Percentiles rank a stretch among this genome's conserved stretches.
phyloP scores from a whole-genome alignment of 2,888 invertebrate species.

The Lutraria lutraria region DNA sequence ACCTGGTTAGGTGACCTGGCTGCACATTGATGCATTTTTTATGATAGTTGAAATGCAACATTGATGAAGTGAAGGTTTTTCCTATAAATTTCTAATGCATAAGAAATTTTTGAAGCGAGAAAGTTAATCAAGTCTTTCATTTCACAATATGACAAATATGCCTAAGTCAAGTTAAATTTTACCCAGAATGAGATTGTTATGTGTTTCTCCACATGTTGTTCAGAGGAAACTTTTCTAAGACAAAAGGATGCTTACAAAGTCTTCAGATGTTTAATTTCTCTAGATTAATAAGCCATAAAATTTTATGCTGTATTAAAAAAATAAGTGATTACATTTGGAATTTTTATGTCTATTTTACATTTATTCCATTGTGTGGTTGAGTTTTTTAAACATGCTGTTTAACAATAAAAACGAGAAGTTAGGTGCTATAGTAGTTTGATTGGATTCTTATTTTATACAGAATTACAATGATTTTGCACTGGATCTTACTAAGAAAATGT shows the following conservation, averaged over 20 bases:
- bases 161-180: too few relatives aligned
- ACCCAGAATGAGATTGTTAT: too few relatives aligned
- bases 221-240: background rate
- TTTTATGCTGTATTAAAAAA: background rate
- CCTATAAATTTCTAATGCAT: too few relatives aligned
- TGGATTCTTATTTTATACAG: background rate
- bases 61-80: too few relatives aligned
- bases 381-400: background rate
- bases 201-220: too few relatives aligned
- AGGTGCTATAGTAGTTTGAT: background rate
- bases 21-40: too few relatives aligned
- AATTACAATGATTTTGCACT: background rate
- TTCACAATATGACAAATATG: too few relatives aligned
- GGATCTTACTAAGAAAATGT: background rate
- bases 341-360: background rate
- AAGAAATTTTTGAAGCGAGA: too few relatives aligned
- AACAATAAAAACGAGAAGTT: background rate
- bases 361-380: background rate
- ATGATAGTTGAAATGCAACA: too few relatives aligned
- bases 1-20: too few relatives aligned
- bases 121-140: too few relatives aligned
- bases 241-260: background rate
- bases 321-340: background rate
- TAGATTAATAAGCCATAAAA: background rate
- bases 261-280: background rate